These are phyloP conservation scores for Rhabdomys dilectus DNA, from an alignment of 2,113 vertebrate genomes.

Conservation along the genomic window DNA sequence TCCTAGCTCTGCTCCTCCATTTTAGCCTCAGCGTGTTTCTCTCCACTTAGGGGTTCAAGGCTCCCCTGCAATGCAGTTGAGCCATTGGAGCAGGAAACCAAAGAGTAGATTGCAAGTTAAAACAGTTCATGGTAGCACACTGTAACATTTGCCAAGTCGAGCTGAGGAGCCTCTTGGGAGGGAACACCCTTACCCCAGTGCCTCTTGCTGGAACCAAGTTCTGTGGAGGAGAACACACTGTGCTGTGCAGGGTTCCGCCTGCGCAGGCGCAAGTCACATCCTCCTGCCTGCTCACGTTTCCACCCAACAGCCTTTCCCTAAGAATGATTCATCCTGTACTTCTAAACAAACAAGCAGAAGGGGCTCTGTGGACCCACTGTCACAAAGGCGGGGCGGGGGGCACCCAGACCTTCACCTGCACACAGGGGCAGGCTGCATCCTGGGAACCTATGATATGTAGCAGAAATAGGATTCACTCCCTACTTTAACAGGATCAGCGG, in stretches of 20 bases:
- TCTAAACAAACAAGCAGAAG: background rate
- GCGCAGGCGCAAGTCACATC: background rate
- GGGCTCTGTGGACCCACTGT: rapidly evolving
- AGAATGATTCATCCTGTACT: background rate
- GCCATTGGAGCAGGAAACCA: background rate
- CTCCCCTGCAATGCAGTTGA: no score
- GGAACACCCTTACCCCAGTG: background rate
- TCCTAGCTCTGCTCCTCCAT: no score
- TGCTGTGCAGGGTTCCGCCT: no score
- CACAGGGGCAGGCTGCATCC: rapidly evolving
- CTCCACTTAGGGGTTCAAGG: background rate
- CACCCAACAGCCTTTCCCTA: background rate
- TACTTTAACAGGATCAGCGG: background rate
- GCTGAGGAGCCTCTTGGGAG: rapidly evolving
- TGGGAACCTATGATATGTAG: rapidly evolving
- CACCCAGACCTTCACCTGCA: background rate
- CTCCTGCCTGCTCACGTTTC: background rate
- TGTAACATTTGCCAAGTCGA: background rate
- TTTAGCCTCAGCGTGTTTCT: background rate
- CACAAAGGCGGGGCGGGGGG: rapidly evolving
- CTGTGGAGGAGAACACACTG: background rate
- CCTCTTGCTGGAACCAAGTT: background rate
- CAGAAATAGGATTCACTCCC: rapidly evolving
- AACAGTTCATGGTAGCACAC: background rate
- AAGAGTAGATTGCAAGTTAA: background rate